A percentile compares a stretch with the other conserved stretches of the same genome.
phyloP scores from a whole-genome alignment of 1,140 invertebrate genomes.

The Zaprionus kolodkinae region DNA sequence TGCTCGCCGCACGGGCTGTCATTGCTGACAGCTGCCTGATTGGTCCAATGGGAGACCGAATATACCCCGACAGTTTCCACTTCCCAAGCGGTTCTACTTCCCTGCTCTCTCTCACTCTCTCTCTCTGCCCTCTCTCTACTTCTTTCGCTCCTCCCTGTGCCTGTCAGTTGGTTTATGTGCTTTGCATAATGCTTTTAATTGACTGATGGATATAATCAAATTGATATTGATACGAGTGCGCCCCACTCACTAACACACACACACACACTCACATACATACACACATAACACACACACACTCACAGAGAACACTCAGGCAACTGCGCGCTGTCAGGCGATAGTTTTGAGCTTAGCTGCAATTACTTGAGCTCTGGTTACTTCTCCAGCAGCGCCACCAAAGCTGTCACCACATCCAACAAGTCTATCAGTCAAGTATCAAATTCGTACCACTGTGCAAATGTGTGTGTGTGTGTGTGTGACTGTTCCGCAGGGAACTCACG shows the following conservation, averaged over 20 bases:
- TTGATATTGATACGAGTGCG: slow-evolving; percentile 41
- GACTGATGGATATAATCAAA: slow-evolving; percentile 53
- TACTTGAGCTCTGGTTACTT: slow-evolving; percentile 37
- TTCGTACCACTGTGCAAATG: not conserved
- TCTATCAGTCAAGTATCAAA: slow-evolving; percentile 77
- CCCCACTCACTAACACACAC: not conserved
- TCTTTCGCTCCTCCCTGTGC: not conserved
- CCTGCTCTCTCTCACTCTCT: not conserved
- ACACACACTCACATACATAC: not conserved
- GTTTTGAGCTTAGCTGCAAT: slow-evolving; percentile 34
- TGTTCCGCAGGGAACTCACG: slow-evolving; percentile 29
- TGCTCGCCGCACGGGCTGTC: slow-evolving; percentile 43
- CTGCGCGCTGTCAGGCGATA: slow-evolving; percentile 5
- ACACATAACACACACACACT: not conserved
- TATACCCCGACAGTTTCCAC: no score
- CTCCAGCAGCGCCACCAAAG: slow-evolving; percentile 22
- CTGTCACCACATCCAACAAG: slow-evolving; percentile 69
- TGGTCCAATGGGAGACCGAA: slow-evolving; percentile 43
- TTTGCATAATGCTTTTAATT: slow-evolving; percentile 58
- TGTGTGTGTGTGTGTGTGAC: slow-evolving; percentile 16
- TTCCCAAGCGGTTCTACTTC: not conserved
- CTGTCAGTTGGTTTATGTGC: slow-evolving; percentile 43
- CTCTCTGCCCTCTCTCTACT: not conserved
- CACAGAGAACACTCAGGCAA: not conserved
- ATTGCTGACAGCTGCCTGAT: slow-evolving; percentile 62